Conservation (phyloP, 2,888 invertebrate species). For the Mythimna loreyi region DNA sequence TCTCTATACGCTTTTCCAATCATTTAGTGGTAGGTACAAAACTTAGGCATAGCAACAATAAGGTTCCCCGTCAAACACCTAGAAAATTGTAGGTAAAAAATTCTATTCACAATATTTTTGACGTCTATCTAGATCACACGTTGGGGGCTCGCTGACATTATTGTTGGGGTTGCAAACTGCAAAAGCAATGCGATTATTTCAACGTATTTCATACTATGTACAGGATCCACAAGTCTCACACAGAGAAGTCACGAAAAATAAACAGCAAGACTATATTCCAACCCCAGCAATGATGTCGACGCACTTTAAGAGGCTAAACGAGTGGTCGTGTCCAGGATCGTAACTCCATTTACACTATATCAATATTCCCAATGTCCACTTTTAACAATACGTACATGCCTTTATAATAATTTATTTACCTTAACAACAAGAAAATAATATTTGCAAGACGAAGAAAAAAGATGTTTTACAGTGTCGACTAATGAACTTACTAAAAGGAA, state of each 20-base stretch:
- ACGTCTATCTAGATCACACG: constrained; percentile 81
- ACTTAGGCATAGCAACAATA: constrained; percentile 76
- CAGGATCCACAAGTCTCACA: constrained; percentile 29
- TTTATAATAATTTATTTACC: constrained; percentile 84
- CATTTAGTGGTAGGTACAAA: constrained; percentile 57
- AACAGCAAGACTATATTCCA: constrained; percentile 26
- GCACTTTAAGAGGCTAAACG: constrained; percentile 76
- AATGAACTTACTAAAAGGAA: constrained; percentile 77
- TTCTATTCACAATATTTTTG: constrained; percentile 79
- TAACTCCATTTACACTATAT: constrained; percentile 71
- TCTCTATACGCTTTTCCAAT: constrained; percentile 42
- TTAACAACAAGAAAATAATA: constrained; percentile 79
- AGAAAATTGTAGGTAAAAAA: constrained; percentile 88
- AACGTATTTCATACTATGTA: constrained; percentile 45
- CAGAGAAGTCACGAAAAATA: constrained; percentile 32
- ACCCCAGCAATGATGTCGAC: constrained; percentile 48
- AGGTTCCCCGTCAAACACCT: constrained; percentile 81
- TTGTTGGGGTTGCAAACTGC: constrained; percentile 33
- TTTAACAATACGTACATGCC: constrained; percentile 81
- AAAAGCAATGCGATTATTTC: constrained; percentile 35
- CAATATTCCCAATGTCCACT: constrained; percentile 76
- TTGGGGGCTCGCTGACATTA: constrained; percentile 51
- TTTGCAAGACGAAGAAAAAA: constrained; percentile 74
- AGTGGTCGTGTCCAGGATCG: constrained; percentile 83
- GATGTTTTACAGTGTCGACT: constrained; percentile 70